These are phyloP conservation scores for Laothoe populi DNA, from an alignment of 2,888 invertebrate genomes.

Conservation along the genomic window DNA sequence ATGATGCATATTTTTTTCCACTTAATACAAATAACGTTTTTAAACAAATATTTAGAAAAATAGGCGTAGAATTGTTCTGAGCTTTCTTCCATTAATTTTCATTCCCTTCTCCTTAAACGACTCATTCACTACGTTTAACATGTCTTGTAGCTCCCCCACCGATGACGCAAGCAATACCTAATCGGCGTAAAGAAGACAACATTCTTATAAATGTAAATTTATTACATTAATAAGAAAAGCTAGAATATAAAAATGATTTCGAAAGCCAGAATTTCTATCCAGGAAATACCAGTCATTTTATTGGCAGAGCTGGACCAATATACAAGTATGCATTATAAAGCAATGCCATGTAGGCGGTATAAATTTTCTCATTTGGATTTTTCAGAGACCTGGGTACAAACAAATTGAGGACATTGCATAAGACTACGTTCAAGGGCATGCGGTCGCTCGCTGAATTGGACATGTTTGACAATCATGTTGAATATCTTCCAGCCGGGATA, in stretches of 20 bases:
- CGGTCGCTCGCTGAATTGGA: slow-evolving; percentile 87
- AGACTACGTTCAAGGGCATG: slow-evolving; percentile 88
- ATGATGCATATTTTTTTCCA: no score
- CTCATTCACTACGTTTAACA: no score
- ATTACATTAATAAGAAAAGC: not conserved
- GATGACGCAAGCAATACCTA: no score
- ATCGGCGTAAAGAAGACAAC: no score
- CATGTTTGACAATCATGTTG: slow-evolving; percentile 90
- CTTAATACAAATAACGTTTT: not conserved
- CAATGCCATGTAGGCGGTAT: slow-evolving; percentile 15
- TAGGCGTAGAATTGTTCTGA: not conserved
- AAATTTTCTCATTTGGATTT: slow-evolving; percentile 42
- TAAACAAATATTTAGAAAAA: no score
- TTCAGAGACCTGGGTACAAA: slow-evolving; percentile 90
- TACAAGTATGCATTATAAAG: not conserved
- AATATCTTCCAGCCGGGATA: slow-evolving; percentile 86
- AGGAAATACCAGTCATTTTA: slow-evolving; percentile 9
- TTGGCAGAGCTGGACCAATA: not conserved
- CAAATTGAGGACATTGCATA: slow-evolving; percentile 87
- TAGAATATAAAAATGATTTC: not conserved
- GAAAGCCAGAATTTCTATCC: not conserved
- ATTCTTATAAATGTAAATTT: not conserved
- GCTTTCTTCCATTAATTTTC: no score
- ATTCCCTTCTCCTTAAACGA: not conserved
- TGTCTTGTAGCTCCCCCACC: no score